Evolutionary conservation across 2,888 invertebrate genomes (phyloP).

Genomic region (Ceratothoa steindachneri): DNA sequence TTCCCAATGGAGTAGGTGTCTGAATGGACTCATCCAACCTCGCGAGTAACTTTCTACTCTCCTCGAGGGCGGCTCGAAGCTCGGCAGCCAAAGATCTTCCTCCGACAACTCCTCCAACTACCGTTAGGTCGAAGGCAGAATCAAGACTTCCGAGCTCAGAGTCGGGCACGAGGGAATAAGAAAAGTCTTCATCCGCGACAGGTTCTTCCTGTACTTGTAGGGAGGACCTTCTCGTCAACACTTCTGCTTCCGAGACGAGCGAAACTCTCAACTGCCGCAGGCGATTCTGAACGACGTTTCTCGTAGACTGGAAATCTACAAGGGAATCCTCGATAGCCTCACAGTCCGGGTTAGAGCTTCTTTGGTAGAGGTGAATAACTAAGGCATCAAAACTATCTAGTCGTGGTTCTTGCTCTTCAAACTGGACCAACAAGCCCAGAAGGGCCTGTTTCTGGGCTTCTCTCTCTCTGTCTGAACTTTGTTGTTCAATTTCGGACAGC

Average conservation of each 20-base stretch:
- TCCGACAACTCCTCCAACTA: conserved; percentile 40
- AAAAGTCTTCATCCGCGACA: conserved; percentile 24
- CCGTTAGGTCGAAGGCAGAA: conserved; percentile 30
- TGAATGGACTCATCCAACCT: conserved; percentile 35
- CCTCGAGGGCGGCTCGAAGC: conserved; percentile 37
- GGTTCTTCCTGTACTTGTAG: conserved; percentile 3
- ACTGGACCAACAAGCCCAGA: conserved; percentile 28
- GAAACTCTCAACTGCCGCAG: conserved; percentile 20
- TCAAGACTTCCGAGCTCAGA: conserved; percentile 27
- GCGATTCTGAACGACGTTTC: conserved; percentile 20
- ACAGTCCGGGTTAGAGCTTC: conserved; percentile 35
- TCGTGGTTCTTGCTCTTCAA: conserved; percentile 26
- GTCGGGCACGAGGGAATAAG: conserved; percentile 28
- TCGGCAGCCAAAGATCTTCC: conserved; percentile 39
- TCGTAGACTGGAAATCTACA: conserved; percentile 24
- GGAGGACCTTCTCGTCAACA: not conserved
- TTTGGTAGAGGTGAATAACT: conserved; percentile 32
- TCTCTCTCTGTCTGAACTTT: conserved; percentile 2
- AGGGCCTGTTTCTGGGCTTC: conserved; percentile 34
- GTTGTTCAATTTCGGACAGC: conserved; percentile 25
- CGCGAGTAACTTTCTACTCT: conserved; percentile 31
- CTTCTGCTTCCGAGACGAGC: conserved; percentile 27
- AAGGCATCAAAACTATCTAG: conserved; percentile 31
- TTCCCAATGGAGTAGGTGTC: conserved; percentile 41
- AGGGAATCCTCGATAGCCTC: conserved; percentile 36